Evolutionary conservation across 2,113 vertebrate genomes (phyloP).

Genomic region (Delphinus delphis): DNA sequence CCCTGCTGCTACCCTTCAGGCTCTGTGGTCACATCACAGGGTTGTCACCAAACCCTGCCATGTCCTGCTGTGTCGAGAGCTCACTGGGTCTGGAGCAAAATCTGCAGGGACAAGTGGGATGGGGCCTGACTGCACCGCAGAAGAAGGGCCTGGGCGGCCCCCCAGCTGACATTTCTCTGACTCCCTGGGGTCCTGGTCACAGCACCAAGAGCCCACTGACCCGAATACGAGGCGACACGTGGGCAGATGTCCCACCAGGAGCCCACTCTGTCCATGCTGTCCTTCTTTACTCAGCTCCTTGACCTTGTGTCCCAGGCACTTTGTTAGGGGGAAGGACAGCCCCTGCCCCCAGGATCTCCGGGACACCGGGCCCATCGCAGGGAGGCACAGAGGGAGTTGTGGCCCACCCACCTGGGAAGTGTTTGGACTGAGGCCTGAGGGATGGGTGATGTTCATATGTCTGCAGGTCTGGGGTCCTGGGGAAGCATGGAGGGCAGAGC

Average conservation of each 20-base stretch:
- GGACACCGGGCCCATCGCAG: background rate
- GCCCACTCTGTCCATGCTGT: accelerated
- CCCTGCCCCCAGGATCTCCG: background rate
- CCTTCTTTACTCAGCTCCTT: background rate
- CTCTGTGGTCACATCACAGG: background rate
- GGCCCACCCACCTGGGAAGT: accelerated
- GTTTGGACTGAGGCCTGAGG: background rate
- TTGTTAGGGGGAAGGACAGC: too few species aligned
- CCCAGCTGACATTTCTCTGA: background rate
- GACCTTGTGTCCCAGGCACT: background rate
- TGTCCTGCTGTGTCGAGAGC: background rate
- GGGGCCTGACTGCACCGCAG: accelerated
- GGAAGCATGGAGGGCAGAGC: background rate
- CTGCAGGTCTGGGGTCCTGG: background rate
- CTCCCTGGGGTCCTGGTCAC: too few species aligned
- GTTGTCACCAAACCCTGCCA: background rate
- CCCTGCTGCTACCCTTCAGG: background rate
- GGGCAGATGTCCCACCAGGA: accelerated
- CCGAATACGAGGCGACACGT: background rate
- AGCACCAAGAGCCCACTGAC: background rate
- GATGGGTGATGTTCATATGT: accelerated
- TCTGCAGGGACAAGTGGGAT: background rate
- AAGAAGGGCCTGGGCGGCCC: background rate
- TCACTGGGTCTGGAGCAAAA: background rate
- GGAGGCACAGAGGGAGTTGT: background rate